These are phyloP conservation scores for Drosophila paranaensis DNA, from an alignment of 2,888 invertebrate genomes.

Conservation along the genomic window DNA sequence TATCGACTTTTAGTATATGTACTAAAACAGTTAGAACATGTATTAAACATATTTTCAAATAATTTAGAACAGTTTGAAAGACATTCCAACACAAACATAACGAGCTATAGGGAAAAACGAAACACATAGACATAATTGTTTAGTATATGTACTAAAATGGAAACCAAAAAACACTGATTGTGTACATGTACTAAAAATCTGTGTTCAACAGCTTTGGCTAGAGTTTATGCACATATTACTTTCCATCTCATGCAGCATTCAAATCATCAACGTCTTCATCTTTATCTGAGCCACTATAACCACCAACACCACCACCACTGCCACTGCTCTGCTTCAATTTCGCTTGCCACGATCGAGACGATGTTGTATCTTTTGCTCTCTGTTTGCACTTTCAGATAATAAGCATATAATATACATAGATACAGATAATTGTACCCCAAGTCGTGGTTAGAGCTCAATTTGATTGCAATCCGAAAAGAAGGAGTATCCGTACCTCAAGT, in stretches of 20 bases:
- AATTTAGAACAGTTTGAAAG: not conserved
- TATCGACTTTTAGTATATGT: not conserved
- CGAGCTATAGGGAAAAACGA: not conserved
- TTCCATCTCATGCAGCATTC: slow-evolving; percentile 54
- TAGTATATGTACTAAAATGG: slow-evolving; percentile 13
- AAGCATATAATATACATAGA: slow-evolving; percentile 66
- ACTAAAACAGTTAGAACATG: not conserved
- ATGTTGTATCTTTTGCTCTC: slow-evolving; percentile 59
- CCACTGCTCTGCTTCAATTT: slow-evolving; percentile 44
- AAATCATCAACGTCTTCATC: slow-evolving; percentile 25
- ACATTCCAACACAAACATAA: not conserved
- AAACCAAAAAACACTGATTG: not conserved
- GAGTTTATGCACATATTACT: slow-evolving; percentile 26
- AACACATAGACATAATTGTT: not conserved
- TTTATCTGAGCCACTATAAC: slow-evolving; percentile 6
- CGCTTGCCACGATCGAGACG: slow-evolving; percentile 29
- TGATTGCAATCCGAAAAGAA: slow-evolving; percentile 21
- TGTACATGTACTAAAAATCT: slow-evolving; percentile 1
- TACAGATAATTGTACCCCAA: slow-evolving; percentile 42
- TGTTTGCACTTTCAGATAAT: slow-evolving; percentile 74
- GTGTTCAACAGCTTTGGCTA: not conserved
- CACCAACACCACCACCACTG: slow-evolving; percentile 17
- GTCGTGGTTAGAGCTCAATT: slow-evolving; percentile 45
- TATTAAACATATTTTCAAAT: not conserved
- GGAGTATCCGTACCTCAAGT: slow-evolving; percentile 4